phyloP scores from a whole-genome alignment of 2,113 vertebrate species.

The Saimiri boliviensis region DNA sequence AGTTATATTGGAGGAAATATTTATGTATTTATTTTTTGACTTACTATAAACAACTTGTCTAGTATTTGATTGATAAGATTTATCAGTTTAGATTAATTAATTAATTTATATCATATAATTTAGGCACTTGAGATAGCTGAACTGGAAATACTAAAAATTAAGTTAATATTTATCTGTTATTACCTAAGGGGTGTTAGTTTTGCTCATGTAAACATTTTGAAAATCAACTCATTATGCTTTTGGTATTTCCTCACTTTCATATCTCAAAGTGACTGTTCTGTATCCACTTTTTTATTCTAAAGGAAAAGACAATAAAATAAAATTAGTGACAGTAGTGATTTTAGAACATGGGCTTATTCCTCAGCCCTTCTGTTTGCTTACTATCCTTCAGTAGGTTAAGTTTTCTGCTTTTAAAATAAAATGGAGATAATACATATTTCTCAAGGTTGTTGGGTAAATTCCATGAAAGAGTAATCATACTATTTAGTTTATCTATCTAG shows the following conservation, averaged over 20 bases:
- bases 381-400: not conserved
- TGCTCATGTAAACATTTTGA: constrained; percentile 61
- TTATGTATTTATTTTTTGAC: not conserved
- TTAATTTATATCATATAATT: constrained; percentile 56
- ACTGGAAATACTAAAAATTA: constrained; percentile 66
- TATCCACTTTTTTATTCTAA: constrained; percentile 29
- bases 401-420: constrained; percentile 2
- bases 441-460: not conserved
- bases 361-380: not conserved
- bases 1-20: constrained; percentile 5
- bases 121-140: constrained; percentile 46
- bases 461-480: not conserved
- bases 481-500: not conserved
- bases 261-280: not conserved
- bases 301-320: not conserved
- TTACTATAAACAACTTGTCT: constrained; percentile 28
- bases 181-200: constrained; percentile 64
- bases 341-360: not conserved
- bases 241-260: constrained; percentile 38
- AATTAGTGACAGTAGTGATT: not conserved
- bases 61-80: constrained; percentile 35
- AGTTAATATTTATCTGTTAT: constrained; percentile 42
- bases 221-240: constrained; percentile 61
- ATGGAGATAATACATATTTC: not conserved
- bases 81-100: constrained; percentile 52